These are phyloP conservation scores for Theretra japonica DNA, from an alignment of 2,888 invertebrate species.

Conservation along the genomic window DNA sequence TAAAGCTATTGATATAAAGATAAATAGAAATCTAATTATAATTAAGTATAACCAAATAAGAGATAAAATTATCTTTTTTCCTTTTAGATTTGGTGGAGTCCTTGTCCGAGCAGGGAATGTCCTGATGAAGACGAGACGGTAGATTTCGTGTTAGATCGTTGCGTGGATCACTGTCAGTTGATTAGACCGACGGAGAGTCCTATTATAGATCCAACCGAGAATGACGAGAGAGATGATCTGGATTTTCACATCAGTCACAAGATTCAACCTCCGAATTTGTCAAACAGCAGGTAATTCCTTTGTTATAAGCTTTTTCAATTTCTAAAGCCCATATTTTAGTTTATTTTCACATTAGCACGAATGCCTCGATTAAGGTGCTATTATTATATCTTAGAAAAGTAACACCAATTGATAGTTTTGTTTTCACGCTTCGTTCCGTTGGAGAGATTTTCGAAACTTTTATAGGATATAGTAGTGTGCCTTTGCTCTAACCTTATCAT, in stretches of 20 bases:
- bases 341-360: too few relatives aligned
- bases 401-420: too few relatives aligned
- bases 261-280: slow-evolving; percentile 71
- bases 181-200: slow-evolving; percentile 75
- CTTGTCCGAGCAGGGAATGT: slow-evolving; percentile 91
- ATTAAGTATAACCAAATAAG: neutral
- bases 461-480: too few relatives aligned
- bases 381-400: too few relatives aligned
- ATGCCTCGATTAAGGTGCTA: too few relatives aligned
- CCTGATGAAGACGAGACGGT: slow-evolving; percentile 90
- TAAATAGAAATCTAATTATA: neutral
- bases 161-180: slow-evolving; percentile 89
- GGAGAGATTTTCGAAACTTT: too few relatives aligned
- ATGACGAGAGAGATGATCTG: slow-evolving; percentile 82
- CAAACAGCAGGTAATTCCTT: slow-evolving; percentile 64
- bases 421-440: too few relatives aligned
- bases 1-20: too few relatives aligned
- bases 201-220: slow-evolving; percentile 70
- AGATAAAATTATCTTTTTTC: slow-evolving; percentile 11
- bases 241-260: slow-evolving; percentile 83
- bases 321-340: neutral
- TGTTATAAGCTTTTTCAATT: neutral
- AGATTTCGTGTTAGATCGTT: slow-evolving; percentile 89
- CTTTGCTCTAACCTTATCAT: too few relatives aligned
- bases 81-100: slow-evolving; percentile 91